Base-by-base conservation (phyloP, 2,888 invertebrate species). In the Pinctada fucata region DNA sequence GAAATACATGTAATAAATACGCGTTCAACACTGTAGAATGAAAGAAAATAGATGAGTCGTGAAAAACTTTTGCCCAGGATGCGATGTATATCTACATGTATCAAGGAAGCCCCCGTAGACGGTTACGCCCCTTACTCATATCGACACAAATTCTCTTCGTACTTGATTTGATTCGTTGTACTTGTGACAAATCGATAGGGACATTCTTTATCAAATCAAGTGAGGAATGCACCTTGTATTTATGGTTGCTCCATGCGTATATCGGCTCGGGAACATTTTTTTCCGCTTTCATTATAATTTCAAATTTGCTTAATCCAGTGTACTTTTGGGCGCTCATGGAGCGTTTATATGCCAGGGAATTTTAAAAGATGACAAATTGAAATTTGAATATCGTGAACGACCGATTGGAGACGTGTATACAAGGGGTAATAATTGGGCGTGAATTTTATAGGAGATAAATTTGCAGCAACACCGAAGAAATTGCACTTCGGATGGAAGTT, bases 361-460 rank as follows among this genome's bases (percentile, higher is more conserved):
- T 6, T 58, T 58, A 58, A 58, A 58, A 58, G 58, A 58, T 58
- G 13, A 58, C 58, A 58, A 58, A 58, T 58, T 58, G 58, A 58
- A 58, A 58, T 58, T 58, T 58, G 58, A 58, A 58, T 58, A 58
- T 58, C 13, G 6, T 58, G 58, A 58, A 58, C 58, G 58, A 58
- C 8, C 58, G 58, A 58, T 58, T 58, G 6, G 31, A 31, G 31
- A 31, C 31, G 31, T 31, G 31, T 31, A 31, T 31, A 31, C 31
- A 31, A 31, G 31, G 31, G 31, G 31, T 31, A 31, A 31, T 31
- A 1, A 31, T 31, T 31, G 31, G 31, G 31, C 31, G 31, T 31
- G 31, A 31, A 31, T 31, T 31, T 31, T 31, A 31, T 31, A 31
- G 31, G 31, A 31, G 31, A 31, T 31, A 31, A 31, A 31, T 31